Percentiles rank a stretch among this genome's conserved stretches.
Evolutionary conservation across 2,797 vertebrate genomes (phyloP).

Genomic region (Tangara arthus): DNA sequence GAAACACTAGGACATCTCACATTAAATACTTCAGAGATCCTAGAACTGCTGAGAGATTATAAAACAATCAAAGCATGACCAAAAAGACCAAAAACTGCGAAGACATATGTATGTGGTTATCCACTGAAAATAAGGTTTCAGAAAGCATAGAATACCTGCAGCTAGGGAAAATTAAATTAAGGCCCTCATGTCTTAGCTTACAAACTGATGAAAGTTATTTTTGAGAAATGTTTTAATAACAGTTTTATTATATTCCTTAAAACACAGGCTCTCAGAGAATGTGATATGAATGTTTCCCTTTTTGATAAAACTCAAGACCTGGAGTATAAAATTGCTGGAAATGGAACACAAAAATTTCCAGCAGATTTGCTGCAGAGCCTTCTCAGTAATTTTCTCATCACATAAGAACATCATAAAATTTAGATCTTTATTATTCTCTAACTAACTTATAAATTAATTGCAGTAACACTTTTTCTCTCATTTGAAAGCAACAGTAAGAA

Average conservation of each 20-base stretch:
- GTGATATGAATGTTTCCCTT: rapidly evolving
- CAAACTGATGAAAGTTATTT: background rate
- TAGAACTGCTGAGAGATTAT: background rate
- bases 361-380: background rate
- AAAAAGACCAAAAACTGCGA: background rate
- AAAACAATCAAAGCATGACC: background rate
- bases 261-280: background rate
- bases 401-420: background rate
- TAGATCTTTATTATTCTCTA: background rate
- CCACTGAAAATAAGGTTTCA: background rate
- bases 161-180: background rate
- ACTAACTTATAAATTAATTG: background rate
- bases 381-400: background rate
- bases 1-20: background rate
- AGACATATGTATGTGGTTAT: background rate
- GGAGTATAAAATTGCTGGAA: background rate
- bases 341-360: background rate
- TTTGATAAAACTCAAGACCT: background rate
- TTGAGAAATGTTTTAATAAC: background rate
- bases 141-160: background rate
- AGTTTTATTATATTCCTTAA: background rate
- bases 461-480: background rate
- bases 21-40: background rate
- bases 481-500: background rate
- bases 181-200: background rate